These are phyloP conservation scores for Tinea trinotella DNA, from an alignment of 2,888 invertebrate species.

Conservation along the genomic window DNA sequence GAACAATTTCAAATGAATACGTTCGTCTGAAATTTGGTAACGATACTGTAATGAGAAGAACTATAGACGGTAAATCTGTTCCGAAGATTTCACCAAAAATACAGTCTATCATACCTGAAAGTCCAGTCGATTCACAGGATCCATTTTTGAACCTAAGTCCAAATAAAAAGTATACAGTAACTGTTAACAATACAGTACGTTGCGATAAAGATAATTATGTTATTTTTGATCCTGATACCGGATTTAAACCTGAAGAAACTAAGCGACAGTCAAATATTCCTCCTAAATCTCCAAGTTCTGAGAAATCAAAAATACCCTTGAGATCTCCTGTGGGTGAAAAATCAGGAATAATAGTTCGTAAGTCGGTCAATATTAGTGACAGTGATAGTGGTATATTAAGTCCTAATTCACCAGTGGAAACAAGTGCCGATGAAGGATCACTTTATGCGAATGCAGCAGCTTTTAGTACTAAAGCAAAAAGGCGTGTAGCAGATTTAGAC, in stretches of 20 bases:
- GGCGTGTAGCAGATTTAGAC: conserved; percentile 44
- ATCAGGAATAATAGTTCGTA: conserved; percentile 36
- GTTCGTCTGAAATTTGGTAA: conserved; percentile 59
- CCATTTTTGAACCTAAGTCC: conserved; percentile 63
- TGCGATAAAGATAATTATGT: conserved; percentile 70
- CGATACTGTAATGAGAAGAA: conserved; percentile 56
- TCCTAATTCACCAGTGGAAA: conserved; percentile 74
- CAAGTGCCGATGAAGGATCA: conserved; percentile 42
- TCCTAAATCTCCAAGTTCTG: conserved; percentile 41
- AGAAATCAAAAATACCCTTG: conserved; percentile 48
- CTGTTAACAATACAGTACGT: conserved; percentile 63
- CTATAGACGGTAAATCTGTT: conserved; percentile 58
- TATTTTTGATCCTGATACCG: conserved; percentile 62
- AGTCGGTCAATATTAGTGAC: conserved; percentile 69
- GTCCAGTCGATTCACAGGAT: conserved; percentile 62
- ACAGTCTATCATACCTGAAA: conserved; percentile 67
- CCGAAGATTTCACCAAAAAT: conserved; percentile 65
- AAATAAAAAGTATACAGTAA: conserved; percentile 68
- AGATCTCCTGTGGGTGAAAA: conserved; percentile 50
- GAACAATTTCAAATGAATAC: conserved; percentile 68
- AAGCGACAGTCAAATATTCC: conserved; percentile 39
- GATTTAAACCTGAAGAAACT: conserved; percentile 49
- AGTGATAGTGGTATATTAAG: conserved; percentile 77
- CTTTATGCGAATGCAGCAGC: conserved; percentile 55
- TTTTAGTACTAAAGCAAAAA: conserved; percentile 51